Evolutionary conservation across 2,888 invertebrate species (phyloP).

Genomic region (Sacculina carcini): DNA sequence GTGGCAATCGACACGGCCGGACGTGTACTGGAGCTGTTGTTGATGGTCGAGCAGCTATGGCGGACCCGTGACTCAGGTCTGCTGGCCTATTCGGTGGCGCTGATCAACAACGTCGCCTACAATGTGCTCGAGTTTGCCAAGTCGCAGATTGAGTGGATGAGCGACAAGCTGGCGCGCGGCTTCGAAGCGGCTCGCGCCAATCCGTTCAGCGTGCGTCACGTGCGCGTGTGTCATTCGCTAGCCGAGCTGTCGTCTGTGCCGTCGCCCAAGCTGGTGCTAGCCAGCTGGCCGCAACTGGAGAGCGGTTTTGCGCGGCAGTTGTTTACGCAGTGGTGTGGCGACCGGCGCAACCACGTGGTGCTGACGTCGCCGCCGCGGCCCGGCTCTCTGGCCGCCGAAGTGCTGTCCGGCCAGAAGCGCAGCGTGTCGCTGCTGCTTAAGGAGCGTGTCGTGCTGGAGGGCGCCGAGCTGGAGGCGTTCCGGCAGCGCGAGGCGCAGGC

Average conservation of each 20-base stretch:
- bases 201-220: slow-evolving; percentile 29
- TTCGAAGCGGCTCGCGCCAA: slow-evolving; percentile 69
- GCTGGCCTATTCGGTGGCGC: slow-evolving; percentile 69
- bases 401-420: slow-evolving; percentile 23
- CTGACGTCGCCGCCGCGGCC: slow-evolving; percentile 45
- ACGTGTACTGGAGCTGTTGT: slow-evolving; percentile 76
- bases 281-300: slow-evolving; percentile 83
- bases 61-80: slow-evolving; percentile 83
- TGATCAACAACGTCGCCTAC: slow-evolving; percentile 87
- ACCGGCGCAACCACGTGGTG: slow-evolving; percentile 76
- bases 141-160: slow-evolving; percentile 92
- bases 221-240: slow-evolving; percentile 78
- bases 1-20: slow-evolving; percentile 93
- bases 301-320: slow-evolving; percentile 81
- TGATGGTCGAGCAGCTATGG: slow-evolving; percentile 87
- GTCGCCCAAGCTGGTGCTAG: slow-evolving; percentile 76
- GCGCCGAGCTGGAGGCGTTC: slow-evolving; percentile 27
- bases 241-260: slow-evolving; percentile 59
- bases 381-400: slow-evolving; percentile 25
- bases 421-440: slow-evolving; percentile 22
- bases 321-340: slow-evolving; percentile 76
- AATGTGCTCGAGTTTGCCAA: slow-evolving; percentile 98
- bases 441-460: slow-evolving; percentile 27
- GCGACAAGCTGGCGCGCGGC: slow-evolving; percentile 79
- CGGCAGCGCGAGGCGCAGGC: slow-evolving; percentile 15